Evolutionary conservation across 2,888 invertebrate species (phyloP), one percentile per base, ranked within the genome.

Genomic region (Diachrysia chrysitis): DNA sequence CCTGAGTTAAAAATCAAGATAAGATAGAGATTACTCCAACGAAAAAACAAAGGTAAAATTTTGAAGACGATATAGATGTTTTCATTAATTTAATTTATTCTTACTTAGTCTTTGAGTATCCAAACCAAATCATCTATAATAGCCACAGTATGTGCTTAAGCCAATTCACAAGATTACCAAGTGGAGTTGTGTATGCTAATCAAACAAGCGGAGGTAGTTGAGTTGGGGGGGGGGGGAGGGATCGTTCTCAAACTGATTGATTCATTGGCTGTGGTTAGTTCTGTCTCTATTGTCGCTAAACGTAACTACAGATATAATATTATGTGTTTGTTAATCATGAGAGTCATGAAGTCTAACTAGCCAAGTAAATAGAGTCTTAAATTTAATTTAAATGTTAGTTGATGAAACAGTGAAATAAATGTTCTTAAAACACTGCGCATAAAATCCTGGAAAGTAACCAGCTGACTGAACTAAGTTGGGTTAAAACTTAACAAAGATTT

Each of bases 181-280:
- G 16, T 58, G n/a, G 35, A 55, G 62, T 68, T 64, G 63, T 72
- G 58, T 73, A 76, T 76, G 75, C 58, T 73, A 73, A 81, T 79
- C 76, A 81, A 74, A 73, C 73, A 74, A 68, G 71, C 55, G 54
- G 55, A 64, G 69, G 48, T 46, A 56, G 46, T 58, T 59, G 69
- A 57, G 71, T 65, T 7, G 29, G 29, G 42, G 23, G 67, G 62
- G 66, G 60, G 66, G 56, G 61, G 59, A 61, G 60, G 73, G 71
- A 72, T 78, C 78, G 69, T 75, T 78, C 69, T 79, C 73, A 73
- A 80, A 75, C 73, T 83, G 85, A 87, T 87, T 88, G 86, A 88
- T 88, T 85, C 81, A 87, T 87, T 81, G 82, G 75, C 77, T 82
- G 75, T 71, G 78, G 84, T 79, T 76, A 76, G 76, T 71, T 76